Evolutionary conservation across 2,888 invertebrate species (phyloP).

Genomic region (Sericinus montela): DNA sequence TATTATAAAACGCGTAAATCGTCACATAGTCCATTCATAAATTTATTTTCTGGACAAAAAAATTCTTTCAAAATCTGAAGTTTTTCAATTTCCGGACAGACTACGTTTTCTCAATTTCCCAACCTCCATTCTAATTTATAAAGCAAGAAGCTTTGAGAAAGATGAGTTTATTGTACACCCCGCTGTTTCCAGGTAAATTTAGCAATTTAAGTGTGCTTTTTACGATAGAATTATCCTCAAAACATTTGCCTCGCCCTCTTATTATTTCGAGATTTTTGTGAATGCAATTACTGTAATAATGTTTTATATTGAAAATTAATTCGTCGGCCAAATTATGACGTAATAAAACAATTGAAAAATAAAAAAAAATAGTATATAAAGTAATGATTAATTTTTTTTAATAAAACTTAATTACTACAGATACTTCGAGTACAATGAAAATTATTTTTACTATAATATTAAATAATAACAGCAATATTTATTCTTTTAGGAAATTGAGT

Average conservation of each 20-base stretch:
- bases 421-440: too few relatives aligned
- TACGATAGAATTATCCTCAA: conserved; percentile 57
- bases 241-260: conserved; percentile 33
- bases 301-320: too few relatives aligned
- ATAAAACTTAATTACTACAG: too few relatives aligned
- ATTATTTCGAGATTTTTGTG: too few relatives aligned
- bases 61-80: conserved; percentile 63
- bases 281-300: too few relatives aligned
- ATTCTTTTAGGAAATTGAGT: too few relatives aligned
- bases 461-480: too few relatives aligned
- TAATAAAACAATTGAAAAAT: too few relatives aligned
- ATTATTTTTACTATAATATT: too few relatives aligned
- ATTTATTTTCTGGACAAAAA: conserved; percentile 42
- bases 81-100: conserved; percentile 75
- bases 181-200: conserved; percentile 66
- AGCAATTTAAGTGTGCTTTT: conserved; percentile 65
- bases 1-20: conserved; percentile 41
- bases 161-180: conserved; percentile 68
- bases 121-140: conserved; percentile 64
- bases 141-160: conserved; percentile 59
- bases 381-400: too few relatives aligned
- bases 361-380: too few relatives aligned
- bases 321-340: too few relatives aligned
- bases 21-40: conserved; percentile 36
- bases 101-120: conserved; percentile 65